A percentile compares a stretch with the other conserved stretches of the same genome.
phyloP scores from a whole-genome alignment of 2,797 vertebrate genomes.

The Schizopygopsis pylzovi region DNA sequence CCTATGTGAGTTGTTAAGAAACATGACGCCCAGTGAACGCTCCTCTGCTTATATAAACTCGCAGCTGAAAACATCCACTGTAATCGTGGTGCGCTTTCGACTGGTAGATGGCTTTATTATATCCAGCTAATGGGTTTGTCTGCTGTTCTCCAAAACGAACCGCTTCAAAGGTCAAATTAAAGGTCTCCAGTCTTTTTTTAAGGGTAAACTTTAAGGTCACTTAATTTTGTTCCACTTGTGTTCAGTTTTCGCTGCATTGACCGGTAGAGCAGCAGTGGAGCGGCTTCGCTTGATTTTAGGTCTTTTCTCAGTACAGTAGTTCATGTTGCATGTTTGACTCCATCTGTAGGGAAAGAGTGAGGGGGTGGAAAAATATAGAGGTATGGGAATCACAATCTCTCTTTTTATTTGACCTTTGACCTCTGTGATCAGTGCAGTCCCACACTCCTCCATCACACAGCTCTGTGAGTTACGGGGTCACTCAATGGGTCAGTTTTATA shows the following conservation, averaged over 20 bases:
- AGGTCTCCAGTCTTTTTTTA: conserved; percentile 9
- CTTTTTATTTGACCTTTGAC: conserved; percentile 18
- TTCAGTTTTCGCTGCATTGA: conserved; percentile 4
- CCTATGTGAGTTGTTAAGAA: conserved; percentile 4
- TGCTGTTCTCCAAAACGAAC: background rate
- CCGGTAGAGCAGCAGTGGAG: background rate
- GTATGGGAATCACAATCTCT: conserved; percentile 9
- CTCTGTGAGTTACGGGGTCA: conserved; percentile 4
- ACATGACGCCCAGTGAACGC: background rate
- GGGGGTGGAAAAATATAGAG: conserved; percentile 13
- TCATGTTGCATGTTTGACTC: conserved; percentile 35
- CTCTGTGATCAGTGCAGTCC: conserved; percentile 16
- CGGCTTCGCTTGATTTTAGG: conserved; percentile 16
- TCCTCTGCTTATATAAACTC: conserved; percentile 6
- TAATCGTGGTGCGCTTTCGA: background rate
- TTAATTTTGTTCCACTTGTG: conserved; percentile 8
- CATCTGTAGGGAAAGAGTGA: conserved; percentile 10
- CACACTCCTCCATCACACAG: background rate
- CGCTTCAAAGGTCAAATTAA: conserved; percentile 4
- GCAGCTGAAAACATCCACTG: background rate
- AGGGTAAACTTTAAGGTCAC: background rate
- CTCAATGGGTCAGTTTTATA: conserved; percentile 3
- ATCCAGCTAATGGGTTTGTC: background rate
- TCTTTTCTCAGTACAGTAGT: background rate
- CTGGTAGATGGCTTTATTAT: background rate